Conservation (phyloP, 2,888 invertebrate species). For the Schizaphis graminum region DNA sequence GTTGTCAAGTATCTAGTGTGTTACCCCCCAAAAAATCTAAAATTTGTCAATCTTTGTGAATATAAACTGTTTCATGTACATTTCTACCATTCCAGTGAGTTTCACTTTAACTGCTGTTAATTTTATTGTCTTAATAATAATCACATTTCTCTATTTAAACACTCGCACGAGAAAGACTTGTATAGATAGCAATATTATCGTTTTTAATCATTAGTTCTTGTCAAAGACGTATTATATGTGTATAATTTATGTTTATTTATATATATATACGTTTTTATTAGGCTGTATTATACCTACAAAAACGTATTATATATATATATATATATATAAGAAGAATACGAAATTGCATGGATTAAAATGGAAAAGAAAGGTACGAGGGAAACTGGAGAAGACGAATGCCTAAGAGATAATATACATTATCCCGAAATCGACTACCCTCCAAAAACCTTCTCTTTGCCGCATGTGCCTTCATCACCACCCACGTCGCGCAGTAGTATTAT, state of each 20-base stretch:
- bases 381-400: not conserved
- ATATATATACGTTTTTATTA: not conserved
- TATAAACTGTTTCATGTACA: not conserved
- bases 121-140: not conserved
- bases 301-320: not conserved
- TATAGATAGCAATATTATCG: not conserved
- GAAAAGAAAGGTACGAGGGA: not conserved
- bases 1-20: not conserved
- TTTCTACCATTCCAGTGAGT: not conserved
- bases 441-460: not conserved
- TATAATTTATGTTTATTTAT: not conserved
- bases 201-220: not conserved
- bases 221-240: not conserved
- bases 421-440: not conserved
- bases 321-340: not conserved
- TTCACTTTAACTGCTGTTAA: not conserved
- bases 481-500: not conserved
- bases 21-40: not conserved
- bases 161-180: not conserved
- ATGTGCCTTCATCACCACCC: not conserved
- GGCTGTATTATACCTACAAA: not conserved
- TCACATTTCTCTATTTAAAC: not conserved
- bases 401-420: slow-evolving; percentile 20
- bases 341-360: slow-evolving; percentile 31
- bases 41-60: not conserved